Evolutionary conservation across 1,140 invertebrate species (phyloP).

Genomic region (Teleopsis dalmanni): DNA sequence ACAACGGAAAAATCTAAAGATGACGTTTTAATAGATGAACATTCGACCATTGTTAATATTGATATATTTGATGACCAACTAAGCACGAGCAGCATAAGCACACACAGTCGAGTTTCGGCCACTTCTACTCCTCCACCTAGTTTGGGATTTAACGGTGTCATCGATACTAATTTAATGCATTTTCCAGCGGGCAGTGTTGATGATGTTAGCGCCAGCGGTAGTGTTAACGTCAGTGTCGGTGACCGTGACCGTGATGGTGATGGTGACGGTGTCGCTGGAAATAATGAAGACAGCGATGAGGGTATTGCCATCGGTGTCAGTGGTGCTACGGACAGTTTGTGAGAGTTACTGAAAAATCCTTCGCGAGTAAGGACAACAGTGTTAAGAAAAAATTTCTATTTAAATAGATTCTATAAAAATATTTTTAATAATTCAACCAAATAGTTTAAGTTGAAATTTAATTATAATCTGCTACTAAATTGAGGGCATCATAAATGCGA

Average conservation of each 20-base stretch:
- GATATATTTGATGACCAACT: conserved; percentile 62
- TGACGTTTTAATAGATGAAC: conserved; percentile 21
- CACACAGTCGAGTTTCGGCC: conserved; percentile 66
- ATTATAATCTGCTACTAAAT: no score
- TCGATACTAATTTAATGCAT: conserved; percentile 65
- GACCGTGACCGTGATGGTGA: background rate
- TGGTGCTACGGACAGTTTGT: conserved; percentile 31
- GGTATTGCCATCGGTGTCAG: background rate
- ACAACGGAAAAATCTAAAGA: no score
- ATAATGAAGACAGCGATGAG: conserved; percentile 1
- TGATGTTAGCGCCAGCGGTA: background rate
- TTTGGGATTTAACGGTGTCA: conserved; percentile 53
- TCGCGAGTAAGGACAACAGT: conserved; percentile 15
- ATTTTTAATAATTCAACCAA: conserved; percentile 18
- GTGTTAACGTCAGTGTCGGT: background rate
- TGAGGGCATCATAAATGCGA: no score
- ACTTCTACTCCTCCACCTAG: conserved; percentile 55
- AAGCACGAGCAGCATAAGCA: conserved; percentile 74
- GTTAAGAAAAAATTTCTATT: conserved; percentile 23
- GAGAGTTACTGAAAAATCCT: conserved; percentile 34
- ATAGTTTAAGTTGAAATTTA: no score
- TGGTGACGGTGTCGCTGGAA: background rate
- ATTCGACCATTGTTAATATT: conserved; percentile 37
- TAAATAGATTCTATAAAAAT: conserved; percentile 30
- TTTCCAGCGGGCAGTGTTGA: conserved; percentile 48